Conservation (phyloP, 2,888 invertebrate species). For the Nasonovia ribisnigri region DNA sequence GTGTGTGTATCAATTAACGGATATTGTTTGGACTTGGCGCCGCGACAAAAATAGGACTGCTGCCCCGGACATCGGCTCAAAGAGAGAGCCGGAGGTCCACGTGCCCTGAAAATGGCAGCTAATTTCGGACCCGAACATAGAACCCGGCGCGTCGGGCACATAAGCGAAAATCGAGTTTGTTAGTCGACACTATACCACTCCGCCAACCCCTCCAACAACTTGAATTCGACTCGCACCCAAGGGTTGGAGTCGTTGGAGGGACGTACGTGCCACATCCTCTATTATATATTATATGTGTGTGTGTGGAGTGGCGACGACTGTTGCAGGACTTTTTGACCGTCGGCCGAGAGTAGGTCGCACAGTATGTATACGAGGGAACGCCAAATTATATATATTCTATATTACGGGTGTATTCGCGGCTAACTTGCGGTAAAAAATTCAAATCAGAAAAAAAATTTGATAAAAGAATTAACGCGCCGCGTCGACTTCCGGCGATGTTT, state of each 20-base stretch:
- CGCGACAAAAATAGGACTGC: conserved; percentile 17
- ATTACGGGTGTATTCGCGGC: background rate
- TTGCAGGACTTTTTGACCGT: background rate
- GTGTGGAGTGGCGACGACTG: background rate
- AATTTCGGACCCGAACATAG: conserved; percentile 15
- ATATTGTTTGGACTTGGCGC: conserved; percentile 41
- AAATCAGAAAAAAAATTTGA: background rate
- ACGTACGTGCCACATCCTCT: background rate
- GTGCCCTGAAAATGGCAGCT: conserved; percentile 51
- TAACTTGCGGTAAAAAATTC: background rate
- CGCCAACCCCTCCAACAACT: background rate
- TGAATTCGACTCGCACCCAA: background rate
- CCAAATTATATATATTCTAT: background rate
- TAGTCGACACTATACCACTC: background rate
- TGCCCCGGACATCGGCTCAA: background rate
- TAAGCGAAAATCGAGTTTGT: background rate
- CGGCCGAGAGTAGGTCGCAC: background rate
- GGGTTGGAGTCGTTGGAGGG: background rate
- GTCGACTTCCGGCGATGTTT: conserved; percentile 33
- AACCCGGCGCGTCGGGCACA: background rate
- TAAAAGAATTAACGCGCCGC: conserved; percentile 7
- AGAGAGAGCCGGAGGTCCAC: background rate
- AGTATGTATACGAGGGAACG: background rate
- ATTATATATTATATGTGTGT: background rate
- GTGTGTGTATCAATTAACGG: conserved; percentile 29